These are phyloP conservation scores for Ellobium chinense DNA, from an alignment of 2,888 invertebrate species.

Conservation along the genomic window DNA sequence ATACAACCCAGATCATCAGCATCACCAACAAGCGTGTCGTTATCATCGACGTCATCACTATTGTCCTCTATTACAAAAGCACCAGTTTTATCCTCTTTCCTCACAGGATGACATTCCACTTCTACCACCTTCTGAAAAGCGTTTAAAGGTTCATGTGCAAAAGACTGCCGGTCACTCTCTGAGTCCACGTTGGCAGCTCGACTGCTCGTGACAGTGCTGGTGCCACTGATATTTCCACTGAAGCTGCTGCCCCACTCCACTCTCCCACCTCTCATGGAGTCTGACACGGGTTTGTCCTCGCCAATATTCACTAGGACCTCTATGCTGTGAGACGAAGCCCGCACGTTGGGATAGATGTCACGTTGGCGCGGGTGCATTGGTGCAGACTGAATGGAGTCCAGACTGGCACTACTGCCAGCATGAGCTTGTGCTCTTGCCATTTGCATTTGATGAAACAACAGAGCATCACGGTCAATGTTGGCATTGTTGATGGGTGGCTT, in stretches of 20 bases:
- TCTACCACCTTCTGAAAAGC: slow-evolving; percentile 12
- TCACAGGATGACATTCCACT: neutral
- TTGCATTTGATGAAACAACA: slow-evolving; percentile 73
- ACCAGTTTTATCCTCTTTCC: neutral
- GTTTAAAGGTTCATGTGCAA: neutral
- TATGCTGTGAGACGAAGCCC: slow-evolving; percentile 70
- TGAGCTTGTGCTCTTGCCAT: slow-evolving; percentile 67
- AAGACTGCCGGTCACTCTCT: neutral
- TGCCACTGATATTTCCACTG: neutral
- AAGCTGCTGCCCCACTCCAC: slow-evolving; percentile 4
- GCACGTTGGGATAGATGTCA: slow-evolving; percentile 53
- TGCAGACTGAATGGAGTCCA: slow-evolving; percentile 71
- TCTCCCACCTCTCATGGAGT: slow-evolving; percentile 13
- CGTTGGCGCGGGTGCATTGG: slow-evolving; percentile 60
- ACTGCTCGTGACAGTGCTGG: neutral
- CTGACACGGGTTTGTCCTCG: neutral
- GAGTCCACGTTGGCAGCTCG: slow-evolving; percentile 4
- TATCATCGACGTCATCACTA: slow-evolving; percentile 33
- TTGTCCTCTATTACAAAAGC: neutral
- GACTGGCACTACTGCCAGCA: slow-evolving; percentile 65
- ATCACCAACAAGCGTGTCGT: slow-evolving; percentile 41
- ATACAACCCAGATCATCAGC: slow-evolving; percentile 25
- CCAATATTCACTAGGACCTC: slow-evolving; percentile 66
- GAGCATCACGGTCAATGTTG: slow-evolving; percentile 71
- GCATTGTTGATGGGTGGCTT: slow-evolving; percentile 53